A percentile compares a stretch with the other conserved stretches of the same genome.
phyloP scores from a whole-genome alignment of 1,140 invertebrate genomes.

The Hermatobates lingyangjiaoensis region DNA sequence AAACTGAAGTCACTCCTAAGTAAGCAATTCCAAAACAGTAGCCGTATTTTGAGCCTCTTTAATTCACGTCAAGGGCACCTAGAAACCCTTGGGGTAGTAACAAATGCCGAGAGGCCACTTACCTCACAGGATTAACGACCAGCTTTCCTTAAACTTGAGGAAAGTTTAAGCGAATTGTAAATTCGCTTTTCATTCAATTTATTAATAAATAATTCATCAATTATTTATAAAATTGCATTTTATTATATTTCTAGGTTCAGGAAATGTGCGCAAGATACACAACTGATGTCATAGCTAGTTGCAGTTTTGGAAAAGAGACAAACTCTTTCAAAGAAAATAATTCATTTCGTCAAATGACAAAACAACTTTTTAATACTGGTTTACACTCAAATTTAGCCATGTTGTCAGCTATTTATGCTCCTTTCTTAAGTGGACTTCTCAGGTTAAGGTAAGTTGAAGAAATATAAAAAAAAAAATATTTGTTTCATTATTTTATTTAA shows the following conservation, averaged over 20 bases:
- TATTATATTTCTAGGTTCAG: background rate
- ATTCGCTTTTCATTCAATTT: no score
- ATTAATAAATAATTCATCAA: no score
- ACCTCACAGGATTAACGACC: no score
- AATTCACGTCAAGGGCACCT: no score
- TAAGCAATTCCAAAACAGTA: no score
- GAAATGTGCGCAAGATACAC: slow-evolving; percentile 26
- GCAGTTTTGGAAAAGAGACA: slow-evolving; percentile 33
- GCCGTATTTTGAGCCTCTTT: no score
- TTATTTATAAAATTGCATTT: background rate
- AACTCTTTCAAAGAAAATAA: slow-evolving; percentile 29
- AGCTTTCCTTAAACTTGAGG: no score
- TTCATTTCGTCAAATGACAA: slow-evolving; percentile 28
- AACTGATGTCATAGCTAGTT: slow-evolving; percentile 33
- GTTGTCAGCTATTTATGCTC: slow-evolving; percentile 14
- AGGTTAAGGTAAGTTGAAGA: slow-evolving; percentile 7
- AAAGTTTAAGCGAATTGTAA: no score
- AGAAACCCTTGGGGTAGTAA: no score
- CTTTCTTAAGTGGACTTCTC: slow-evolving; percentile 9
- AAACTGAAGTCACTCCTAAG: no score
- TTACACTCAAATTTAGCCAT: slow-evolving; percentile 18
- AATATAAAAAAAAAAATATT: background rate
- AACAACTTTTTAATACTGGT: slow-evolving; percentile 21
- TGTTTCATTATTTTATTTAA: background rate
- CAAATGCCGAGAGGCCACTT: no score